Base-by-base conservation (phyloP, 2,797 vertebrate genomes). In the Chromis chromis region DNA sequence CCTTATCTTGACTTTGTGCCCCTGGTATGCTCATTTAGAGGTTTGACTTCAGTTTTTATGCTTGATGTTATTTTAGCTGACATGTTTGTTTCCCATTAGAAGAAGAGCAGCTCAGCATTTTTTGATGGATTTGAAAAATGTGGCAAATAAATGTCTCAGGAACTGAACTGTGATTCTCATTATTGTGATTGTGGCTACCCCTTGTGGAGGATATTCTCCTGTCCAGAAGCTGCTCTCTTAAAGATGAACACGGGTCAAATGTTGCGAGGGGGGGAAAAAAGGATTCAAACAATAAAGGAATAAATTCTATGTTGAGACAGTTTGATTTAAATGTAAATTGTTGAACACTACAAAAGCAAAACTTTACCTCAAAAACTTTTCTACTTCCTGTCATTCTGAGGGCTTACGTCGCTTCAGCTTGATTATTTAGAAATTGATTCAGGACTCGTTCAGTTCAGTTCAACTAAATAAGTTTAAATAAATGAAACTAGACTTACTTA, bases 131-230 rank as follows among this genome's bases (percentile, higher is more conserved):
- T 44, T 86, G 73, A 64, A 78, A 85, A 83, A 88, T 87, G 52
- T 80, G 84, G 85, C 70, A 56, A 94, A 93, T 94, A 94, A 94
- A 94, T 89, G 89, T 89, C 88, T 93, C 89, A 92, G 90, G 90
- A 93, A 93, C 71, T 77, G 39, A 88, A 70, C 22, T 67, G 46
- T 81, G 61, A 53, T 74, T 81, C 36, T 90, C 71, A 84, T 88
- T 80, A 76, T 73, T 90, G 89, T 88, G 90, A 86, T 77, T 90
- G 77, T 90, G 87, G 89, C 86, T 86, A 90, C 88, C 89, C 86
- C 88, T 91, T 86, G 88, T 90, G 91, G 90, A 89, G 71, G 81
- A 91, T 75, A 48, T 76, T 54, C 53, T 84, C 31, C 49, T 58
- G 22, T 65, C 54, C 64, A 62, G 54, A 70, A 60, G 24, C 48